phyloP scores from a whole-genome alignment of 2,888 invertebrate species.

The Augiades crinisus region DNA sequence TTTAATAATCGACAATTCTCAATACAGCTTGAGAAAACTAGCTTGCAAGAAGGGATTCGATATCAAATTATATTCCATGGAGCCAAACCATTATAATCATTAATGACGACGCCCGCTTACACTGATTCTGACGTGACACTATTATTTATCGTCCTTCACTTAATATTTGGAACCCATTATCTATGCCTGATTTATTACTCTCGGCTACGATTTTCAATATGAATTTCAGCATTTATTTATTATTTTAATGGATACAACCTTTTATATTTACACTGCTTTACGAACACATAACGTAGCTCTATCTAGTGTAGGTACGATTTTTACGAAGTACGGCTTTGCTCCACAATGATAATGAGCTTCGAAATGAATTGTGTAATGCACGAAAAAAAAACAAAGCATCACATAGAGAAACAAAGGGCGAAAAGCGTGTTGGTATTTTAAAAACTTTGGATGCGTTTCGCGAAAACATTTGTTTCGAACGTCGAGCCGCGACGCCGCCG shows the following conservation, averaged over 20 bases:
- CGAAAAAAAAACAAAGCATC: slow-evolving; percentile 38
- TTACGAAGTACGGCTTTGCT: not conserved
- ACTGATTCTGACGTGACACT: slow-evolving; percentile 47
- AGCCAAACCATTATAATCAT: slow-evolving; percentile 68
- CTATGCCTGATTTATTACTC: slow-evolving; percentile 8
- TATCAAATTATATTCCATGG: too few relatives aligned
- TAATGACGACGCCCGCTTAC: slow-evolving; percentile 52
- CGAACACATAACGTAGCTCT: not conserved
- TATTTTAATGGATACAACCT: too few relatives aligned
- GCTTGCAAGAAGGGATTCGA: too few relatives aligned
- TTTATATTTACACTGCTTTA: not conserved
- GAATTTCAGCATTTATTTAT: too few relatives aligned
- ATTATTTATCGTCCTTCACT: slow-evolving; percentile 43
- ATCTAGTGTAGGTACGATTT: not conserved
- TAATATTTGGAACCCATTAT: slow-evolving; percentile 16
- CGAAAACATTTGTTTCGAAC: slow-evolving; percentile 61
- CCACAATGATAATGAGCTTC: slow-evolving; percentile 2
- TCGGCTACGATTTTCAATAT: too few relatives aligned
- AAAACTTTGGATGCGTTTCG: slow-evolving; percentile 44
- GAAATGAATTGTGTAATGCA: slow-evolving; percentile 1
- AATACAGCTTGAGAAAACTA: too few relatives aligned
- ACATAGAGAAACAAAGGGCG: slow-evolving; percentile 48
- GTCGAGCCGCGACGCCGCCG: slow-evolving; percentile 32
- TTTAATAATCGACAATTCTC: too few relatives aligned
- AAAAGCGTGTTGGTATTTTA: slow-evolving; percentile 51